Evolutionary conservation across 1,140 invertebrate species (phyloP), one percentile per base, ranked within the genome.

Genomic region (Aradophagus sp.): DNA sequence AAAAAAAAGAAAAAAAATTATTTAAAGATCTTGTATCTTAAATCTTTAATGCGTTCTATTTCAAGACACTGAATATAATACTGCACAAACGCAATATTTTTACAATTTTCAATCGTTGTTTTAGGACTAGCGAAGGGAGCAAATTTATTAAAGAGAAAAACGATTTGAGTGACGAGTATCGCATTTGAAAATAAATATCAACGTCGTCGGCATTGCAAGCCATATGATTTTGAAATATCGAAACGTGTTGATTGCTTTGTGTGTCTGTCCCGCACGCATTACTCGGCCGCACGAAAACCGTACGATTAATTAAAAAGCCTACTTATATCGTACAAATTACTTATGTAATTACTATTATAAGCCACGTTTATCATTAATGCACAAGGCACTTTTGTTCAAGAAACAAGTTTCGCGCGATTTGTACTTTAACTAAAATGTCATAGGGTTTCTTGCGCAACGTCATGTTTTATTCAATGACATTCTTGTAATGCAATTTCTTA

Each of bases 31-130:
- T 56, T 48, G 38, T 58, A 70, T 63, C 63, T 26, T 16, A 58
- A 58, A 70, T 47, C 59, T 70, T 70, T 20, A 53, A 56, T 58
- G 66, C 52, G 53, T 70, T 70, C 45, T 53, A 58, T 70, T 70
- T 23, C 50, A 44, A 58, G 20, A 58, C 58, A 70, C 52, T 63
- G 59, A 71, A 72, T 53, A 72, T 59, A 65, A 72, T 65, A 56
- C 61, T 66, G 55, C 68, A 72, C 61, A 72, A 66, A 66, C 61
- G 55, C 50, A 58, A 66, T 72, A 72, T 72, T 72, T 66, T 72
- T 66, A 65, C 68, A 66, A 66, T 66, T 66, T 52, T 35, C 20
- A 61, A 61, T 53, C 47, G 47, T 71, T 71, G 38, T 55, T 59
- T 71, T 71, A 71, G 68, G n/a, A 71, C 48, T 71, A 71, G 68